Conservation (phyloP, 2,113 vertebrate genomes). For the Megaptera novaeangliae region DNA sequence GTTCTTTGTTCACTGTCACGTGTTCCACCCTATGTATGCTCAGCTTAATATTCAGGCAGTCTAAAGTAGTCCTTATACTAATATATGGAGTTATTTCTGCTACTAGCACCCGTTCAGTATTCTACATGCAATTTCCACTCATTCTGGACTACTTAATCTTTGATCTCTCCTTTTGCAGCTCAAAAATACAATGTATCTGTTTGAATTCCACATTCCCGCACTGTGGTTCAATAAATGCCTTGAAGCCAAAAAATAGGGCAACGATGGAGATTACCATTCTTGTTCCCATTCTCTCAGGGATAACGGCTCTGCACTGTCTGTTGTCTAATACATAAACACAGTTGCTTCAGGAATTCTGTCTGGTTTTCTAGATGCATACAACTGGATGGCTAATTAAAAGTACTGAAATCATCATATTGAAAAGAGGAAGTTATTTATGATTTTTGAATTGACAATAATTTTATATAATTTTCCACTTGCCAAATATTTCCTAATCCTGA, state of each 20-base stretch:
- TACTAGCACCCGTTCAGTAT: background rate
- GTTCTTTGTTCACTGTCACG: background rate
- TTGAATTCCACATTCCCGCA: background rate
- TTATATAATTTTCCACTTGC: background rate
- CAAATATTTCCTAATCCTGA: background rate
- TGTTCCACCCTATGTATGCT: no score
- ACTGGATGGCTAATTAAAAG: background rate
- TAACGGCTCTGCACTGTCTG: background rate
- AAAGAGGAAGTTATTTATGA: background rate
- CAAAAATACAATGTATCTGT: background rate
- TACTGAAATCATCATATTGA: background rate
- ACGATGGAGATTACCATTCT: background rate
- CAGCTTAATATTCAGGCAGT: background rate
- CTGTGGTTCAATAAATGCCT: background rate
- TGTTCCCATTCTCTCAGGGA: background rate
- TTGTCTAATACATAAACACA: background rate
- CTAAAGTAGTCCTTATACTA: background rate
- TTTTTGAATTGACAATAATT: background rate
- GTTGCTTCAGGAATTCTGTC: background rate
- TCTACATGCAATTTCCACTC: background rate
- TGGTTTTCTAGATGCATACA: background rate
- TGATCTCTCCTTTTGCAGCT: background rate
- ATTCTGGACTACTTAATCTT: background rate
- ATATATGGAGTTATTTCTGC: background rate
- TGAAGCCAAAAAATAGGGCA: background rate